A percentile compares a stretch with the other conserved stretches of the same genome.
These are phyloP conservation scores for Halcyon malimbica DNA, from an alignment of 2,113 vertebrate species.

Conservation along the genomic window DNA sequence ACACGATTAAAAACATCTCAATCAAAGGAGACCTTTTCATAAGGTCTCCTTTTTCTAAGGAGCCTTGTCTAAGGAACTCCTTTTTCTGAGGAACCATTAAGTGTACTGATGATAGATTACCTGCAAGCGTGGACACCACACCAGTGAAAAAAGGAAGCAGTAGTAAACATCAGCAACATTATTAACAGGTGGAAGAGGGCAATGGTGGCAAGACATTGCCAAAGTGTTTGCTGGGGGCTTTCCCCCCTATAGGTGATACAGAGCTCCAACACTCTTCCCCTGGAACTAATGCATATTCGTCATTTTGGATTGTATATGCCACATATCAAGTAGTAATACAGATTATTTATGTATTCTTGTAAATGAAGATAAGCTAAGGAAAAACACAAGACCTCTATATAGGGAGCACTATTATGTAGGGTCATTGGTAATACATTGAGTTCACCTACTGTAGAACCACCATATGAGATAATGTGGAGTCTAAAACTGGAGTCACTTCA, in stretches of 20 bases:
- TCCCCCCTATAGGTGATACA: not conserved
- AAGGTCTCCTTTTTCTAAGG: not conserved
- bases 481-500: not conserved
- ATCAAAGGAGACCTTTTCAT: not conserved
- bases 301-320: not conserved
- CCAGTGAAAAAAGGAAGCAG: not conserved
- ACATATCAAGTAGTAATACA: not conserved
- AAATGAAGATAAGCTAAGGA: not conserved
- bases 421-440: not conserved
- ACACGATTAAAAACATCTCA: not conserved
- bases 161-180: not conserved
- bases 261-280: not conserved
- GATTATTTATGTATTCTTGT: not conserved
- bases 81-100: not conserved
- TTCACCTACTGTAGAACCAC: not conserved
- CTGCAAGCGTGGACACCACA: not conserved
- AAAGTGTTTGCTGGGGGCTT: not conserved
- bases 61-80: no score
- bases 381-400: not conserved
- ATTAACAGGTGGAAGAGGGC: not conserved
- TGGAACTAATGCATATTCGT: not conserved
- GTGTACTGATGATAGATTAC: not conserved
- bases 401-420: not conserved
- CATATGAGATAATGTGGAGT: accelerated
- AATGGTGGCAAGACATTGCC: not conserved